Percentiles rank a stretch among this genome's conserved stretches.
Evolutionary conservation across 2,888 invertebrate genomes (phyloP).

Genomic region (Oscheius myriophilus): DNA sequence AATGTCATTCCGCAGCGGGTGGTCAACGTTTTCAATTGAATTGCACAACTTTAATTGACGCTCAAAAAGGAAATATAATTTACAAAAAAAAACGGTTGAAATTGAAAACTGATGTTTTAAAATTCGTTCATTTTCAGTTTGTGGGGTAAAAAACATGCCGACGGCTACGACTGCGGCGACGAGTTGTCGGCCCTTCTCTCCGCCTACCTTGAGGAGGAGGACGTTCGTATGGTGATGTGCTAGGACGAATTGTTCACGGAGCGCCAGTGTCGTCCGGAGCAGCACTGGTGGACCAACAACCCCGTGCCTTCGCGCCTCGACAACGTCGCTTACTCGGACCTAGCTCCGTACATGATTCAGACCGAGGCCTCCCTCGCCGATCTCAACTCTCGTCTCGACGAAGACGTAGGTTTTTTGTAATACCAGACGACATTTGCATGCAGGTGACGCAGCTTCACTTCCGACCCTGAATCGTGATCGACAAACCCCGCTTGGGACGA

Average conservation of each 20-base stretch:
- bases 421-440: conserved; percentile 20
- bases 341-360: conserved; percentile 59
- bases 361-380: conserved; percentile 60
- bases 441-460: conserved; percentile 56
- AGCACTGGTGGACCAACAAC: conserved; percentile 58
- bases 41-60: too few species aligned
- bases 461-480: conserved; percentile 64
- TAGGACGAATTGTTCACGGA: conserved; percentile 58
- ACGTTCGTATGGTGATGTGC: conserved; percentile 58
- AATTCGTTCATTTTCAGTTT: conserved; percentile 52
- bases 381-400: conserved; percentile 48
- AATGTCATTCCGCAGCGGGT: not conserved
- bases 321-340: conserved; percentile 57
- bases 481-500: conserved; percentile 61
- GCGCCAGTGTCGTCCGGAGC: conserved; percentile 42
- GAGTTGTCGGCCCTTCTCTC: conserved; percentile 51
- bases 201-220: conserved; percentile 43
- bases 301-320: conserved; percentile 50
- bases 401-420: conserved; percentile 19
- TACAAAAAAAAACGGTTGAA: too few species aligned
- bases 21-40: too few species aligned
- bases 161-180: conserved; percentile 66
- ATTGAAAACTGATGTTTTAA: too few species aligned
- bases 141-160: conserved; percentile 51
- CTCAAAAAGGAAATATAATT: too few species aligned